phyloP scores from a whole-genome alignment of 1,140 invertebrate species.

The Coboldia fuscipes region DNA sequence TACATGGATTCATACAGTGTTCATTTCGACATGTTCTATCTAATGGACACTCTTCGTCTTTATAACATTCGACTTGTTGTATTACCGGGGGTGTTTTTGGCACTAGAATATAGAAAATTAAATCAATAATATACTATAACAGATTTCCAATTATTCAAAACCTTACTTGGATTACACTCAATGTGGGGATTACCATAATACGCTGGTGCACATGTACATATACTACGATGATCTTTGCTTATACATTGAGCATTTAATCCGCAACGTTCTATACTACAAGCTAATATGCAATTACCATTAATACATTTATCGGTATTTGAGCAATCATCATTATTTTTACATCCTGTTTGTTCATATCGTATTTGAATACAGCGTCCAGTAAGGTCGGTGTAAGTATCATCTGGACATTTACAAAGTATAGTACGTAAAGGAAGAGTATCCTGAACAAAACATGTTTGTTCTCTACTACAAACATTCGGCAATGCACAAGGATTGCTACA shows the following conservation, averaged over 20 bases:
- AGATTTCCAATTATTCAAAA: not conserved
- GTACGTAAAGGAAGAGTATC: conserved; percentile 58
- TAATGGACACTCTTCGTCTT: conserved; percentile 47
- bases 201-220: conserved; percentile 54
- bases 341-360: conserved; percentile 18
- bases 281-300: conserved; percentile 51
- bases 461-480: conserved; percentile 41
- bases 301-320: conserved; percentile 44
- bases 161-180: conserved; percentile 45
- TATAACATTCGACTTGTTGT: conserved; percentile 42
- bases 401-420: conserved; percentile 59
- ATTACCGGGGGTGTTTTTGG: conserved; percentile 23
- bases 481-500: conserved; percentile 56
- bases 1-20: conserved; percentile 57
- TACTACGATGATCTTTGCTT: conserved; percentile 45
- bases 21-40: conserved; percentile 56
- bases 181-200: conserved; percentile 65
- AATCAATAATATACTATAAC: not conserved
- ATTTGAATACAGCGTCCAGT: conserved; percentile 40
- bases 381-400: conserved; percentile 38
- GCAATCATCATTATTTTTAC: conserved; percentile 47
- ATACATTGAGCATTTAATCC: conserved; percentile 69
- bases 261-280: conserved; percentile 53
- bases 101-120: conserved; percentile 13
- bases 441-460: conserved; percentile 55